Evolutionary conservation across 2,888 invertebrate species (phyloP).

Genomic region (Catocala nupta): DNA sequence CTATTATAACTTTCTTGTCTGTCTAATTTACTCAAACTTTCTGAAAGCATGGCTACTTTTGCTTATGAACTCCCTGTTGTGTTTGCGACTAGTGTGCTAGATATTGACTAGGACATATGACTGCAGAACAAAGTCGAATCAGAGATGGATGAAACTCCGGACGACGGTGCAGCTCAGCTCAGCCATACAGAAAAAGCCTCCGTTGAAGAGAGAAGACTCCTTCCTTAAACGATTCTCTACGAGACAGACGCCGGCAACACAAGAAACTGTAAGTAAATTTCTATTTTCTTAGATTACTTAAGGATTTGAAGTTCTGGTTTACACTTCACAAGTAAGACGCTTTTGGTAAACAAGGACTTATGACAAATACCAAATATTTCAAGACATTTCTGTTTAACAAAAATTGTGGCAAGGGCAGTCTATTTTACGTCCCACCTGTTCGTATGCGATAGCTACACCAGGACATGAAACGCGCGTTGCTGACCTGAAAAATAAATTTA

Average conservation of each 20-base stretch:
- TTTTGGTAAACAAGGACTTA: no score
- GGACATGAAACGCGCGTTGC: no score
- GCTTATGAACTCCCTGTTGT: conserved; percentile 55
- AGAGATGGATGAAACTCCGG: conserved; percentile 98
- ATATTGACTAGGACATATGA: conserved; percentile 48
- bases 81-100: conserved; percentile 33
- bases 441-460: no score
- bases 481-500: no score
- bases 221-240: conserved; percentile 98
- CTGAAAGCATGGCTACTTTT: conserved; percentile 70
- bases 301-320: no score
- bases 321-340: no score
- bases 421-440: no score
- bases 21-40: conserved; percentile 50
- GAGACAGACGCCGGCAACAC: conserved; percentile 95
- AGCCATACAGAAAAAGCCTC: conserved; percentile 95
- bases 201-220: conserved; percentile 96
- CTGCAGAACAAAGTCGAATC: conserved; percentile 96
- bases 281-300: not conserved
- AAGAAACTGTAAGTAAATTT: conserved; percentile 89
- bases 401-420: no score
- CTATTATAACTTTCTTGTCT: conserved; percentile 50
- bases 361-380: no score
- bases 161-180: conserved; percentile 97
- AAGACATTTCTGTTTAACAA: no score